Conservation (phyloP, 2,888 invertebrate genomes). For the Chrysotoxum bicinctum region DNA sequence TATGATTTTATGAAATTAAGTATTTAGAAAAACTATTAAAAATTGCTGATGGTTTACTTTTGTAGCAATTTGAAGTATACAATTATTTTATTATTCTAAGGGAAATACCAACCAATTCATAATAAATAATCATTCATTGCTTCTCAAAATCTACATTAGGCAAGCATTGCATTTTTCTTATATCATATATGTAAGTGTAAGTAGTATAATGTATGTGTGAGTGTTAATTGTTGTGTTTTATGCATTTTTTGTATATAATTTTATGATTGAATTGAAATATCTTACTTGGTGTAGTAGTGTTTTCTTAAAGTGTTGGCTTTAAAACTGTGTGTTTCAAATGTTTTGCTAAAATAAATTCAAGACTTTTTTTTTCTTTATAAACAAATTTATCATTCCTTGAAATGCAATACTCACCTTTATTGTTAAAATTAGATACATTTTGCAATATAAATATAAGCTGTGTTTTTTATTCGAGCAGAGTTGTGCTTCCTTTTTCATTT, state of each 20-base stretch:
- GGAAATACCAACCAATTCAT: background rate
- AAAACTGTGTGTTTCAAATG: background rate
- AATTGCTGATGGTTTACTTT: background rate
- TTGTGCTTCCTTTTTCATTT: too few relatives aligned
- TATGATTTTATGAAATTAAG: background rate
- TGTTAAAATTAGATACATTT: too few relatives aligned
- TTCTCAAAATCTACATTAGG: slow-evolving; percentile 11
- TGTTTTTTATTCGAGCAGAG: too few relatives aligned
- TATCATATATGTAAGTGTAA: background rate
- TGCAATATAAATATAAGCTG: background rate
- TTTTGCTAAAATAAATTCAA: slow-evolving; percentile 3
- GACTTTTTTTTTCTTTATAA: background rate
- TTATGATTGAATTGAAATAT: slow-evolving; percentile 2
- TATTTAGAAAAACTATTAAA: background rate
- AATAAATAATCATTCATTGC: background rate
- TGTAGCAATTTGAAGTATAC: background rate
- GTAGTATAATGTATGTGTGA: slow-evolving; percentile 8
- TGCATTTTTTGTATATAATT: background rate
- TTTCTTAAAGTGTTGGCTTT: background rate
- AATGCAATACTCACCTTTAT: slow-evolving; percentile 40
- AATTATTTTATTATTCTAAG: background rate
- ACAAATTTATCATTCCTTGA: background rate
- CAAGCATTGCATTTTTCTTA: slow-evolving; percentile 19
- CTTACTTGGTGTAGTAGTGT: slow-evolving; percentile 41
- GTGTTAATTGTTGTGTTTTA: background rate